These are phyloP conservation scores for Folsomia candida DNA, from an alignment of 2,888 invertebrate species.

Conservation along the genomic window DNA sequence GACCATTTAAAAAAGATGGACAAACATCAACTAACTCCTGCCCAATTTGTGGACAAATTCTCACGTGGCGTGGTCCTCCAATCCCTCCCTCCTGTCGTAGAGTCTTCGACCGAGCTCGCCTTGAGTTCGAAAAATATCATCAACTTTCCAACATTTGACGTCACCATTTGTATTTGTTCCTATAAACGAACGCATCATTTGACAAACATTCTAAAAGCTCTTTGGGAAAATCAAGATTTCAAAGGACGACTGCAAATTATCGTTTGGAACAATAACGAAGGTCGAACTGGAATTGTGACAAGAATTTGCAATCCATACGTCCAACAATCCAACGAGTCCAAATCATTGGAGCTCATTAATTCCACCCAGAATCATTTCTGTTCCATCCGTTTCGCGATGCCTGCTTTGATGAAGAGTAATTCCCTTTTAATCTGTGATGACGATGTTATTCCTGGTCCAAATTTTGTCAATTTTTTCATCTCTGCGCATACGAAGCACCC, in stretches of 20 bases:
- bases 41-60: conserved; percentile 19
- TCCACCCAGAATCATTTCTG: conserved; percentile 35
- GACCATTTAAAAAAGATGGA: conserved; percentile 31
- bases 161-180: conserved; percentile 36
- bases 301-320: conserved; percentile 18
- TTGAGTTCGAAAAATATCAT: neutral
- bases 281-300: conserved; percentile 21
- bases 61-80: conserved; percentile 25
- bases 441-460: conserved; percentile 28
- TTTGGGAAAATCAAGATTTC: conserved; percentile 37
- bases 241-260: conserved; percentile 31
- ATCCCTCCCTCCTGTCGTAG: conserved; percentile 16
- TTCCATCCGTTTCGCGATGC: conserved; percentile 33
- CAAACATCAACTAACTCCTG: conserved; percentile 19
- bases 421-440: conserved; percentile 36
- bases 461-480: conserved; percentile 34
- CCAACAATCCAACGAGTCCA: neutral
- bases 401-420: conserved; percentile 32
- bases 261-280: conserved; percentile 39
- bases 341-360: conserved; percentile 24
- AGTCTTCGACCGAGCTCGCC: neutral
- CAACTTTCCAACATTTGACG: conserved; percentile 21
- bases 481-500: conserved; percentile 23
- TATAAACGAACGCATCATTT: conserved; percentile 39
- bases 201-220: conserved; percentile 21